phyloP scores from a whole-genome alignment of 2,888 invertebrate genomes.

The Temnothorax rugatulus region DNA sequence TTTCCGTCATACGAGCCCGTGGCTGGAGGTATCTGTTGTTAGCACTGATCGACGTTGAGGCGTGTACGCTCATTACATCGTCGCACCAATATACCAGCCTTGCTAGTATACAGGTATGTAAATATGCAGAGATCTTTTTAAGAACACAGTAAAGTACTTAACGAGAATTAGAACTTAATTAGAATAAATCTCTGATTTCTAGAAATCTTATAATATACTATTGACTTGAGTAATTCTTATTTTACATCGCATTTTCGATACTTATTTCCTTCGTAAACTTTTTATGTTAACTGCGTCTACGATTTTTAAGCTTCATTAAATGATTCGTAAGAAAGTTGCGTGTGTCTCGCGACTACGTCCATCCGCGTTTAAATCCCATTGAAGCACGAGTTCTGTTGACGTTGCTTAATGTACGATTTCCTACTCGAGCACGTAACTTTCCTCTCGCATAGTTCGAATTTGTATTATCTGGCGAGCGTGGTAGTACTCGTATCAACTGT shows the following conservation, averaged over 20 bases:
- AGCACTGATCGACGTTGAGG: constrained; percentile 94
- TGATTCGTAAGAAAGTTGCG: background rate
- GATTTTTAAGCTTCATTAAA: background rate
- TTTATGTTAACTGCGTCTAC: background rate
- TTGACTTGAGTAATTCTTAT: background rate
- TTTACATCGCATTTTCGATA: background rate
- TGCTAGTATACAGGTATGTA: constrained; percentile 90
- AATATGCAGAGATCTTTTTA: background rate
- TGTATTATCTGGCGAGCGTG: constrained; percentile 39
- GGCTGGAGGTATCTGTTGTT: constrained; percentile 93
- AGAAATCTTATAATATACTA: background rate
- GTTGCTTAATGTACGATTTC: constrained; percentile 28
- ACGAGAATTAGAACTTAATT: too few relatives aligned
- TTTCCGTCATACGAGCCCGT: constrained; percentile 89
- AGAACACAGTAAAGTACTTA: background rate
- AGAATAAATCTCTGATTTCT: background rate
- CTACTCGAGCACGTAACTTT: constrained; percentile 22
- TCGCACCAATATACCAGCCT: constrained; percentile 93
- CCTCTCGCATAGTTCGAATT: constrained; percentile 9
- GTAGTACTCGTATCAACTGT: constrained; percentile 29
- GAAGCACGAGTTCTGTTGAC: background rate
- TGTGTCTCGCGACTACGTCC: background rate
- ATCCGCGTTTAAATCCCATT: background rate
- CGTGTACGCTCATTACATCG: constrained; percentile 93
- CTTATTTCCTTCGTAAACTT: background rate